A percentile compares a stretch with the other conserved stretches of the same genome.
These are phyloP conservation scores for Tachysurus fulvidraco DNA, from an alignment of 2,113 vertebrate species.

Conservation along the genomic window DNA sequence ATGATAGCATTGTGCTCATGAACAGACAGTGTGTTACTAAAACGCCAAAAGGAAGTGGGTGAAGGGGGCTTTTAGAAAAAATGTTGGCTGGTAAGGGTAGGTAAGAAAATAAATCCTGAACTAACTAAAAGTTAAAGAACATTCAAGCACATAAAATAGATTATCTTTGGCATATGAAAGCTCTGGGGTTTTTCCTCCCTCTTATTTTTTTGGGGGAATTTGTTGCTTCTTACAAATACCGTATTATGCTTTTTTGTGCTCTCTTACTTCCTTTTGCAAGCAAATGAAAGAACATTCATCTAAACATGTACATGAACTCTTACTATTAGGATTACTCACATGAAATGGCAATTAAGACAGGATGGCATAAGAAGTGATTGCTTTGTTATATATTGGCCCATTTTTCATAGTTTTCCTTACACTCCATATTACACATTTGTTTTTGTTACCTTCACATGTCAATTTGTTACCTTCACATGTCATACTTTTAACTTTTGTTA, in stretches of 20 bases:
- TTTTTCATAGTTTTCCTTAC: neutral
- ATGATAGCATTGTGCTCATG: slow-evolving; percentile 50
- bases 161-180: neutral
- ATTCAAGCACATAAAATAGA: neutral
- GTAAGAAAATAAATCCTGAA: neutral
- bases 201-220: neutral
- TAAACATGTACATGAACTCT: neutral
- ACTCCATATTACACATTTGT: neutral
- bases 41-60: slow-evolving; percentile 43
- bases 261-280: neutral
- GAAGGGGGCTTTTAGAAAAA: slow-evolving; percentile 28
- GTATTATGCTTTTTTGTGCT: neutral
- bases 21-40: slow-evolving; percentile 47
- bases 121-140: neutral
- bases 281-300: neutral
- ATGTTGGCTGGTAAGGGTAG: slow-evolving; percentile 26
- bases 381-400: neutral
- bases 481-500: neutral
- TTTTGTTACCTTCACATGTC: neutral
- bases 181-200: neutral
- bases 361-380: no score
- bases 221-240: neutral
- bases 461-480: neutral
- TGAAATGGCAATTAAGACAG: neutral
- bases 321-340: neutral